phyloP scores from a whole-genome alignment of 2,888 invertebrate genomes.

The Isoperla grammatica region DNA sequence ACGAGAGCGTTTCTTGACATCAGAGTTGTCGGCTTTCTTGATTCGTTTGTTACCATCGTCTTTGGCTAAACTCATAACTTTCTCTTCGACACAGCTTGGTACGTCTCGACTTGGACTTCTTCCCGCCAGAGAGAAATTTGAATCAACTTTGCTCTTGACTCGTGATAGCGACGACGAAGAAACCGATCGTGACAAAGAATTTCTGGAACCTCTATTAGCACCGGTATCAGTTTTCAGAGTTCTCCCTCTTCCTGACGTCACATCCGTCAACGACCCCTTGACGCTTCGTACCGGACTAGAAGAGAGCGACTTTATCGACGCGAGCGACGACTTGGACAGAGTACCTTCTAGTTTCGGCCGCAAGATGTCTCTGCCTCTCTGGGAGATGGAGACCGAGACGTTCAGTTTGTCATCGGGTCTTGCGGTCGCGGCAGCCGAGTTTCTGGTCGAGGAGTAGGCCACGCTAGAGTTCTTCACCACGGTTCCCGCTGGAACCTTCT shows the following conservation, averaged over 20 bases:
- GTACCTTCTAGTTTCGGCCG: constrained; percentile 33
- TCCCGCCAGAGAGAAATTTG: background rate
- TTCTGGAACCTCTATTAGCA: background rate
- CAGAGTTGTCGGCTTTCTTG: constrained; percentile 37
- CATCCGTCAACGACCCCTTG: background rate
- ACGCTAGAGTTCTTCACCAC: constrained; percentile 44
- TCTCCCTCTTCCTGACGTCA: background rate
- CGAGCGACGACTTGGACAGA: background rate
- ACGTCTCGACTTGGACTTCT: background rate
- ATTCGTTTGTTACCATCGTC: constrained; percentile 37
- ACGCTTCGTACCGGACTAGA: too few relatives aligned
- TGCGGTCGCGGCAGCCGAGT: constrained; percentile 23
- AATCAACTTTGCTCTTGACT: constrained; percentile 4
- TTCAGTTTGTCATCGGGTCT: constrained; percentile 43
- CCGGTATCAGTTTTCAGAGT: background rate
- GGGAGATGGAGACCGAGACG: constrained; percentile 44
- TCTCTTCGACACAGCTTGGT: background rate
- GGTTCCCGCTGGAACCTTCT: constrained; percentile 38
- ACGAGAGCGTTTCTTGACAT: constrained; percentile 37
- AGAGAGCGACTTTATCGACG: background rate
- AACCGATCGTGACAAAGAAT: background rate
- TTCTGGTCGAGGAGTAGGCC: constrained; percentile 40
- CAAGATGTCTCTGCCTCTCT: constrained; percentile 40
- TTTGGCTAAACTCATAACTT: background rate
- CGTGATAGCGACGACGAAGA: constrained; percentile 4